Conservation (phyloP, 2,797 vertebrate species). For the Thaleichthys pacificus region DNA sequence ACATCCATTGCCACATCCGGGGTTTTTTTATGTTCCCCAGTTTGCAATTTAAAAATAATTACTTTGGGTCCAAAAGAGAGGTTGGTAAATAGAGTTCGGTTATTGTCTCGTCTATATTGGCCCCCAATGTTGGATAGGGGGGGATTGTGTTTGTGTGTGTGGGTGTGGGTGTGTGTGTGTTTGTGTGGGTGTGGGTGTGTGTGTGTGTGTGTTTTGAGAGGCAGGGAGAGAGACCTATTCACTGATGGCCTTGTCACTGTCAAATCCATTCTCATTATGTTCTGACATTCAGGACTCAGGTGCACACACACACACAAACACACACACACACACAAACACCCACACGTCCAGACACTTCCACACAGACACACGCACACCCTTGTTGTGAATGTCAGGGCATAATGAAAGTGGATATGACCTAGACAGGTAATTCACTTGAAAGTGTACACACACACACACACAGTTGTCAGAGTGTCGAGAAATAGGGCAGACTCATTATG, state of each 20-base stretch:
- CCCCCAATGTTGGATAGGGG: constrained; percentile 44
- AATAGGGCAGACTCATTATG: constrained; percentile 23
- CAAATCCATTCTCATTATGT: constrained; percentile 70
- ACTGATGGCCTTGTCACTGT: constrained; percentile 63
- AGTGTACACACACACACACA: not conserved
- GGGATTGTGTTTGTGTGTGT: constrained; percentile 9
- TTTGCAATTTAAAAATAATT: constrained; percentile 78
- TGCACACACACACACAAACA: constrained; percentile 23
- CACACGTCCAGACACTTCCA: constrained; percentile 7
- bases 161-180: constrained; percentile 11
- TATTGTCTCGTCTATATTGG: constrained; percentile 67
- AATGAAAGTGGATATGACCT: constrained; percentile 74
- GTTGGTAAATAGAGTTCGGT: constrained; percentile 69
- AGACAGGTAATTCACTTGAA: constrained; percentile 55
- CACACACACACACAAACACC: constrained; percentile 5
- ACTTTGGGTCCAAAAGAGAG: constrained; percentile 63
- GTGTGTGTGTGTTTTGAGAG: constrained; percentile 16
- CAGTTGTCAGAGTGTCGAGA: not conserved
- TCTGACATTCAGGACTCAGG: constrained; percentile 64
- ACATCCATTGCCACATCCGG: constrained; percentile 67
- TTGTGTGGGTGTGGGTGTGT: constrained; percentile 21
- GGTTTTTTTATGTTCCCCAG: constrained; percentile 65
- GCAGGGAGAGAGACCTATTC: constrained; percentile 34
- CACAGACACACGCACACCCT: constrained; percentile 17
- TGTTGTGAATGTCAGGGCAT: constrained; percentile 72